phyloP scores from a whole-genome alignment of 2,888 invertebrate genomes.

The Pelosia muscerda region DNA sequence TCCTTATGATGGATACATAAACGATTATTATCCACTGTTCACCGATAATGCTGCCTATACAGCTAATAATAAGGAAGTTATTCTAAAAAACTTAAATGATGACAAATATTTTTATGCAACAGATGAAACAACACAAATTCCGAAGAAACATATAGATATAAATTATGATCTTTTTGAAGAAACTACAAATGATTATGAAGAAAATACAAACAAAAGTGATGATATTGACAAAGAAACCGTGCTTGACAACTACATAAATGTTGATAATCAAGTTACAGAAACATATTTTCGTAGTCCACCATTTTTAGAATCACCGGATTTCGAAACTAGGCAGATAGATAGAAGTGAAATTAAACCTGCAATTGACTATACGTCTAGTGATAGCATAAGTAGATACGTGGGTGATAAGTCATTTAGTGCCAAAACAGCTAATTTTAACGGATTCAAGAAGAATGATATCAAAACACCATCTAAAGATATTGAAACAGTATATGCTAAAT shows the following conservation, averaged over 20 bases:
- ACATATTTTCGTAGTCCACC: slow-evolving; percentile 63
- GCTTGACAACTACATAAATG: neutral
- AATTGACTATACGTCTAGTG: slow-evolving; percentile 21
- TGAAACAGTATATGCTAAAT: slow-evolving; percentile 73
- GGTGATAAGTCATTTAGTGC: slow-evolving; percentile 46
- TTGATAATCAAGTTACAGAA: slow-evolving; percentile 28
- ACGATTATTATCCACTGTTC: slow-evolving; percentile 78
- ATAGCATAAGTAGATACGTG: slow-evolving; percentile 30
- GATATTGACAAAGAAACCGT: slow-evolving; percentile 24
- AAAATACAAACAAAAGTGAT: slow-evolving; percentile 25
- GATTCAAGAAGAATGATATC: slow-evolving; percentile 28
- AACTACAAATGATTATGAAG: slow-evolving; percentile 22
- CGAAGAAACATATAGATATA: slow-evolving; percentile 8
- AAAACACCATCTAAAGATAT: slow-evolving; percentile 45
- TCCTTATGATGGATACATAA: slow-evolving; percentile 54
- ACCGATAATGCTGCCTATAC: slow-evolving; percentile 60
- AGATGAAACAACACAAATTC: slow-evolving; percentile 42
- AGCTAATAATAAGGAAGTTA: slow-evolving; percentile 59
- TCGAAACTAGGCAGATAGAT: slow-evolving; percentile 66
- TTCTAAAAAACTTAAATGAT: slow-evolving; percentile 56
- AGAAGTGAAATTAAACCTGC: slow-evolving; percentile 37
- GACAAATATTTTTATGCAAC: slow-evolving; percentile 67
- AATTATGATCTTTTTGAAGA: slow-evolving; percentile 16
- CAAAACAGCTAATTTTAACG: slow-evolving; percentile 29
- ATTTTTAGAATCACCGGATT: slow-evolving; percentile 66